A percentile compares a stretch with the other conserved stretches of the same genome.
phyloP scores from a whole-genome alignment of 2,888 invertebrate genomes.

The Cheilosia scutellata region DNA sequence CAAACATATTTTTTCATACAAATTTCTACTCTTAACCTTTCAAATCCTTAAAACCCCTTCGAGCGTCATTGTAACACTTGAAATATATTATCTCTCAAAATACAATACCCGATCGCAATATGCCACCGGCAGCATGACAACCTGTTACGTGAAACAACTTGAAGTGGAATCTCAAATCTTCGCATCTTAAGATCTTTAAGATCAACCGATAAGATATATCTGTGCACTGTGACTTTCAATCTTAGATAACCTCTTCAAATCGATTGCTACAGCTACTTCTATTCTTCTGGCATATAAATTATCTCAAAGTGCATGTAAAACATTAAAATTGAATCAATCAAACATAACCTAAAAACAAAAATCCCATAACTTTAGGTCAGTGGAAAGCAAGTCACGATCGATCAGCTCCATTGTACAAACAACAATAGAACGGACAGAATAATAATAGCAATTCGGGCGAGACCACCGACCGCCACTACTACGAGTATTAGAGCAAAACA shows the following conservation, averaged over 20 bases:
- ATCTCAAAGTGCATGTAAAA: constrained; percentile 49
- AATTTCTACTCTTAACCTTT: no score
- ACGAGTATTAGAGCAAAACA: constrained; percentile 2
- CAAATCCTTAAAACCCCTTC: no score
- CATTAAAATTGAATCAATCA: constrained; percentile 48
- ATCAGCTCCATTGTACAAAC: constrained; percentile 28
- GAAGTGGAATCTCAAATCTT: neutral
- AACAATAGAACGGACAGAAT: constrained; percentile 43
- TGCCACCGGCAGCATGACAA: neutral
- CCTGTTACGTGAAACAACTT: constrained; percentile 21
- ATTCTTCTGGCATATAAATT: neutral
- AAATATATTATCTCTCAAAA: neutral
- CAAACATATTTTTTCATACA: no score
- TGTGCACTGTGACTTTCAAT: neutral
- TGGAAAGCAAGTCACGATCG: constrained; percentile 54
- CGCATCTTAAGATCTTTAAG: neutral
- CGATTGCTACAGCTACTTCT: constrained; percentile 10
- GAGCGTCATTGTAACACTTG: no score
- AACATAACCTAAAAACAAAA: constrained; percentile 35
- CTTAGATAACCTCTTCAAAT: constrained; percentile 16
- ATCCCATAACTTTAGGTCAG: constrained; percentile 20
- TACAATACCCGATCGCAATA: neutral
- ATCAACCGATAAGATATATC: neutral
- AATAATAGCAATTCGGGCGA: constrained; percentile 25
- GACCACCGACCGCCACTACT: neutral